Evolutionary conservation across 2,888 invertebrate species (phyloP).

Genomic region (Mechanitis mazaeus): DNA sequence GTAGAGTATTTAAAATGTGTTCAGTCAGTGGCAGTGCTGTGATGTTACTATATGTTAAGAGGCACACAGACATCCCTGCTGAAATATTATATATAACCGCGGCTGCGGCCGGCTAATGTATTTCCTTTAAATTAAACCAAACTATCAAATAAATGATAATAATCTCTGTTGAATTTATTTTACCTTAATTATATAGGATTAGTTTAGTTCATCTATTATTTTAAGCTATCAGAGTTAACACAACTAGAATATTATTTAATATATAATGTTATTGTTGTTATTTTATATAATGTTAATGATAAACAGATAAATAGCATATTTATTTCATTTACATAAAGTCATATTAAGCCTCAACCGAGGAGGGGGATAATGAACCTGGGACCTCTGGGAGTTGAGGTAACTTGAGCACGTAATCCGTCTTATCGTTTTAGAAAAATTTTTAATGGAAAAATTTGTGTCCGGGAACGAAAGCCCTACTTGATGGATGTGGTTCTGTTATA

Average conservation of each 20-base stretch:
- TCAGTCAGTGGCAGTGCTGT: too few relatives aligned
- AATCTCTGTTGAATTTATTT: constrained; percentile 30
- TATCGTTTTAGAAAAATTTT: constrained; percentile 59
- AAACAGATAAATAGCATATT: constrained; percentile 19
- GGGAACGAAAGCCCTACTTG: constrained; percentile 56
- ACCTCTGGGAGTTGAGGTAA: constrained; percentile 59
- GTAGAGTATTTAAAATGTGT: too few relatives aligned
- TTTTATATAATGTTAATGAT: background rate
- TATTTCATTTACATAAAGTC: constrained; percentile 24
- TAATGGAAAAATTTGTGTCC: constrained; percentile 67
- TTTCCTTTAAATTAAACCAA: constrained; percentile 55
- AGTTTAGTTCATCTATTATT: constrained; percentile 14
- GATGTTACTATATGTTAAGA: constrained; percentile 41
- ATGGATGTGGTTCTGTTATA: constrained; percentile 28
- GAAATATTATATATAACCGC: constrained; percentile 46
- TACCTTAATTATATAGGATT: constrained; percentile 29
- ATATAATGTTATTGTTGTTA: too few relatives aligned
- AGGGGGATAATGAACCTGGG: constrained; percentile 51
- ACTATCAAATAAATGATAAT: constrained; percentile 39
- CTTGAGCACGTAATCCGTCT: constrained; percentile 72
- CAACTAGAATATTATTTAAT: too few relatives aligned
- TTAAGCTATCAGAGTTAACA: constrained; percentile 14
- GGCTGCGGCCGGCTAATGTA: constrained; percentile 48
- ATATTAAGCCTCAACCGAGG: constrained; percentile 38
- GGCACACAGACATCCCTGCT: constrained; percentile 34